Percentiles rank a stretch among this genome's conserved stretches.
These are phyloP conservation scores for Hipposideros larvatus DNA, from an alignment of 2,797 vertebrate species.

Conservation along the genomic window DNA sequence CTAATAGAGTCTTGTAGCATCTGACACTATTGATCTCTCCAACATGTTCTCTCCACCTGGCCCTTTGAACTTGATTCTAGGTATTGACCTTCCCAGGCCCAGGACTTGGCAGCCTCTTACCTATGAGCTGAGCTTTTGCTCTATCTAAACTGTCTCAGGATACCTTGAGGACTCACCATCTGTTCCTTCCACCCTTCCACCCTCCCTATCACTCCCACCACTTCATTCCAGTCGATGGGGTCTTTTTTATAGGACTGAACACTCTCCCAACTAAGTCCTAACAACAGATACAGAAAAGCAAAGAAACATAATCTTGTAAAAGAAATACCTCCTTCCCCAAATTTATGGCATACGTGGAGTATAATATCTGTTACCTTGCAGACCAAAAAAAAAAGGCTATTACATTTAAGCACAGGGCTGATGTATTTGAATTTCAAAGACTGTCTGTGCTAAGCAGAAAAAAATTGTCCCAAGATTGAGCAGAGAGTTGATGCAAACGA, in stretches of 20 bases:
- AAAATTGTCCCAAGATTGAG: not conserved
- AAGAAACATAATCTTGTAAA: not conserved
- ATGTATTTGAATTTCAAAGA: slow-evolving; percentile 73
- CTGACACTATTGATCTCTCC: not conserved
- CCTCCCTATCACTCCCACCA: not conserved
- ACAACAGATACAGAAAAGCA: not conserved
- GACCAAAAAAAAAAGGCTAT: not conserved
- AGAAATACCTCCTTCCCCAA: not conserved
- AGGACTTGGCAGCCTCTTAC: not conserved
- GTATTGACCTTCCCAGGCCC: not conserved
- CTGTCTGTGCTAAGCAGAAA: slow-evolving; percentile 41
- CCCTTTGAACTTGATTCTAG: not conserved
- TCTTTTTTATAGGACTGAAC: not conserved
- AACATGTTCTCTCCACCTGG: not conserved
- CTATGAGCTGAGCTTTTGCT: not conserved
- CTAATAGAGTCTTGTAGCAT: not conserved
- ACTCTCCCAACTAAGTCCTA: not conserved
- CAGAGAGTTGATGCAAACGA: slow-evolving; percentile 53
- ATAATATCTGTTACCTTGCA: not conserved
- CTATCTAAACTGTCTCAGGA: not conserved
- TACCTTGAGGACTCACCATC: not conserved
- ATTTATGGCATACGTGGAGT: not conserved
- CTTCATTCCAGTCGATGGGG: not conserved
- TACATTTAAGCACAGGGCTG: slow-evolving; percentile 46
- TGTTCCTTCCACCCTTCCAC: not conserved